phyloP scores from a whole-genome alignment of 2,888 invertebrate genomes.

The Steinernema scapterisci region DNA sequence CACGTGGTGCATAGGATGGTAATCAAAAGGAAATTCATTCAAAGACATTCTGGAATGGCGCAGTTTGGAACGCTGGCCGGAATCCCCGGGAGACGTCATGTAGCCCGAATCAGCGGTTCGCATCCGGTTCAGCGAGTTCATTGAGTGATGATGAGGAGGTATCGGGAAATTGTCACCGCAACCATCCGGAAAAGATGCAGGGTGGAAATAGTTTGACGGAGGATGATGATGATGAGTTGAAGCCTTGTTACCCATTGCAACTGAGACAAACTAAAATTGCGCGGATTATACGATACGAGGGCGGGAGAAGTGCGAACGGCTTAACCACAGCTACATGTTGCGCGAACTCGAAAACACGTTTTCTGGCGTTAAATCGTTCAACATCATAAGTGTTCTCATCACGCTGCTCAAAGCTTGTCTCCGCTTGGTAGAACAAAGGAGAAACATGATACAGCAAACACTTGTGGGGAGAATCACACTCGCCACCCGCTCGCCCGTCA shows the following conservation, averaged over 20 bases:
- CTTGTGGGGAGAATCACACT: neutral
- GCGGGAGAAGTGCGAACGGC: conserved; percentile 13
- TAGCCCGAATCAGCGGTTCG: conserved; percentile 6
- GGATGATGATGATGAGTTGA: conserved; percentile 5
- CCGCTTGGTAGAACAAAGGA: neutral
- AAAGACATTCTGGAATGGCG: conserved; percentile 11
- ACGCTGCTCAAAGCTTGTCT: conserved; percentile 16
- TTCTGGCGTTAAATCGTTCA: conserved; percentile 29
- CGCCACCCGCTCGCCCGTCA: too few species aligned
- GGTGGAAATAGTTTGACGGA: neutral
- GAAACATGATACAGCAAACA: conserved; percentile 23
- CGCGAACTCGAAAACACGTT: conserved; percentile 29
- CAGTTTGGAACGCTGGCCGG: neutral
- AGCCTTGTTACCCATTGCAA: conserved; percentile 14
- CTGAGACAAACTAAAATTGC: neutral
- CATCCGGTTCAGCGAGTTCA: conserved; percentile 5
- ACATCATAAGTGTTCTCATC: conserved; percentile 26
- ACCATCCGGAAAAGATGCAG: conserved; percentile 14
- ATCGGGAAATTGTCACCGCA: neutral
- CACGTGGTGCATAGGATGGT: neutral
- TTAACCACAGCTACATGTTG: conserved; percentile 13
- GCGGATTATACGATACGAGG: neutral
- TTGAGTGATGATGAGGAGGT: conserved; percentile 3
- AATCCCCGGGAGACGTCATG: conserved; percentile 6
- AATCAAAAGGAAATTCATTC: conserved; percentile 5